Conservation (phyloP, 1,140 invertebrate species). For the Monochamus saltuarius region DNA sequence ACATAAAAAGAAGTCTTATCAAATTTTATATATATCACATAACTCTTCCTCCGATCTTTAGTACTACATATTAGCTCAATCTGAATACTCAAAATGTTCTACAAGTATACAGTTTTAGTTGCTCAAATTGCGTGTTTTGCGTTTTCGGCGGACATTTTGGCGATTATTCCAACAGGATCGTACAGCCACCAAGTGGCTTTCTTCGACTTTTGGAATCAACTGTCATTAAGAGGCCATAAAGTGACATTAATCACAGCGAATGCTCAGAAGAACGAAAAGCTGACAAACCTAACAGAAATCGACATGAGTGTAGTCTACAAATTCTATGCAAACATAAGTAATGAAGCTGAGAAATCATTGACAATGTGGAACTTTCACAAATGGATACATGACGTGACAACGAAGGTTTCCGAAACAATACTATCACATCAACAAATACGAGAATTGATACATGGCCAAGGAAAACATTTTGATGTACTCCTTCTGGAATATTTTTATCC, state of each 20-base stretch:
- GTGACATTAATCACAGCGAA: slow-evolving; percentile 28
- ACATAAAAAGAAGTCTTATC: no score
- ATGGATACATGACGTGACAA: not conserved
- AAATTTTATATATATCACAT: no score
- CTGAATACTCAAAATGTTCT: no score
- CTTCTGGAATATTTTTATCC: not conserved
- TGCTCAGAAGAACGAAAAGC: slow-evolving; percentile 23
- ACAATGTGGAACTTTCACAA: not conserved
- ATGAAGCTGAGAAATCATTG: not conserved
- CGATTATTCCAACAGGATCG: slow-evolving; percentile 52
- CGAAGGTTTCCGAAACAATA: not conserved
- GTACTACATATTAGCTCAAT: no score
- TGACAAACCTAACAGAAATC: slow-evolving; percentile 31
- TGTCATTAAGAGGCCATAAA: slow-evolving; percentile 31
- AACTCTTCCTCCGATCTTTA: no score
- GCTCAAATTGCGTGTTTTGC: no score
- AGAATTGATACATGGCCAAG: not conserved
- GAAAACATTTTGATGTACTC: not conserved
- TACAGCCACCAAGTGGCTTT: slow-evolving; percentile 60
- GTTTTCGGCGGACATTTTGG: slow-evolving; percentile 52
- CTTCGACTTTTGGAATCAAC: slow-evolving; percentile 40
- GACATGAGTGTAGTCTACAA: slow-evolving; percentile 21
- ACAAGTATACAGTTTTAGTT: no score
- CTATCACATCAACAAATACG: not conserved
- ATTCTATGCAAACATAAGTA: not conserved